These are phyloP conservation scores for Trichogramma dendrolimi DNA, from an alignment of 2,888 invertebrate species.

Conservation along the genomic window DNA sequence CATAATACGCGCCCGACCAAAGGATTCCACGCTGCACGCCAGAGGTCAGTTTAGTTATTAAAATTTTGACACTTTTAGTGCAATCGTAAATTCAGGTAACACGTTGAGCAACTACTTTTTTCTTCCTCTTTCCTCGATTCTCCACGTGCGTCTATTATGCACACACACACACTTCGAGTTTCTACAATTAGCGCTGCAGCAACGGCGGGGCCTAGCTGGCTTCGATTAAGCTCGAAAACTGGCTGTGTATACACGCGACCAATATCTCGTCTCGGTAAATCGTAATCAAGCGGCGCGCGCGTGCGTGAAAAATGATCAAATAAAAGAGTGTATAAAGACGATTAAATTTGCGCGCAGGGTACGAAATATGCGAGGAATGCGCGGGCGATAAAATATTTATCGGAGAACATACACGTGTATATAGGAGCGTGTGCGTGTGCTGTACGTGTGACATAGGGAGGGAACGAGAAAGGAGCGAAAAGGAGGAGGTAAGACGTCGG, in stretches of 20 bases:
- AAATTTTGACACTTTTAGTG: background rate
- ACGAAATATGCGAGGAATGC: slow-evolving; percentile 18
- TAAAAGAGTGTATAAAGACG: background rate
- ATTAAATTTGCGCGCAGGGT: slow-evolving; percentile 15
- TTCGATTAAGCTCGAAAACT: background rate
- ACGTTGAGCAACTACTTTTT: background rate
- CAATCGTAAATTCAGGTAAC: slow-evolving; percentile 2
- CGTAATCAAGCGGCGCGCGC: too few relatives aligned
- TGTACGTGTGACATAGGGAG: background rate
- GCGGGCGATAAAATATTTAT: slow-evolving; percentile 10
- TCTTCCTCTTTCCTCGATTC: slow-evolving; percentile 1
- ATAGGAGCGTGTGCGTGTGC: slow-evolving; percentile 12
- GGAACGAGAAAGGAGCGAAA: slow-evolving; percentile 25
- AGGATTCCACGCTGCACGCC: too few relatives aligned
- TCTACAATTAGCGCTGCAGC: too few relatives aligned
- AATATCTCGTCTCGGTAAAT: too few relatives aligned
- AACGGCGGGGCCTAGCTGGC: background rate
- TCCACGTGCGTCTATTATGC: slow-evolving; percentile 1
- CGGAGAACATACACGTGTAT: slow-evolving; percentile 19
- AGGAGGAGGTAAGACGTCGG: background rate
- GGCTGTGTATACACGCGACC: too few relatives aligned
- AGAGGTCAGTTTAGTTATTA: background rate
- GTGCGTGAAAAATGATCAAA: slow-evolving; percentile 5
- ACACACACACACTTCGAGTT: too few relatives aligned
- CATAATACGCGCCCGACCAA: too few relatives aligned